Conservation (phyloP, 2,797 vertebrate genomes). For the Mycteria americana region DNA sequence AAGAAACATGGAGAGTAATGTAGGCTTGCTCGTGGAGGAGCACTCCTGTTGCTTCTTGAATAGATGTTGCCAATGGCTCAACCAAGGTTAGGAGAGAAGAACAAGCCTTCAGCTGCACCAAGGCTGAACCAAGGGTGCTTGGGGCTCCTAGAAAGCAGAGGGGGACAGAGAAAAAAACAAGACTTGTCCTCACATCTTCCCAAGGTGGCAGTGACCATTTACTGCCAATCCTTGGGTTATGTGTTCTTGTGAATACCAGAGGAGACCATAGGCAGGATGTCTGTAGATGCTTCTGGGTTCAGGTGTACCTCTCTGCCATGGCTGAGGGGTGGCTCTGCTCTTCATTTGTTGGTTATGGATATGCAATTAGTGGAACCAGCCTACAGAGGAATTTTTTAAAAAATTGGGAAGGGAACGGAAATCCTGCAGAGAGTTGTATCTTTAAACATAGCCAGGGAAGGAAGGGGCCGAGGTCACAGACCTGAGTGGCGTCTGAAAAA, state of each 20-base stretch:
- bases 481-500: not conserved
- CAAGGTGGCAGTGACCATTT: not conserved
- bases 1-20: not conserved
- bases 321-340: not conserved
- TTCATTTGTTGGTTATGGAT: not conserved
- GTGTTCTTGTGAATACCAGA: not conserved
- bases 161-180: not conserved
- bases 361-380: not conserved
- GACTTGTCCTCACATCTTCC: not conserved
- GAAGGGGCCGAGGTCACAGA: not conserved
- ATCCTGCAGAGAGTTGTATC: not conserved
- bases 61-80: not conserved
- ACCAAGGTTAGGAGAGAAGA: not conserved
- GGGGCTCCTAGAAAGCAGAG: not conserved
- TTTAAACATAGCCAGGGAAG: not conserved
- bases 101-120: not conserved
- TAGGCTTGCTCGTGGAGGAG: fast-evolving
- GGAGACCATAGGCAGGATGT: not conserved
- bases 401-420: not conserved
- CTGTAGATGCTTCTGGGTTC: not conserved
- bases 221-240: not conserved
- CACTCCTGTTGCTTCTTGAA: not conserved
- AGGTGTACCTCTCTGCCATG: not conserved
- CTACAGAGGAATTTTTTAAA: not conserved
- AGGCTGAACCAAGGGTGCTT: not conserved